Percentiles rank a stretch among this genome's conserved stretches.
Evolutionary conservation across 2,888 invertebrate species (phyloP).

Genomic region (Hoplodrina ambigua): DNA sequence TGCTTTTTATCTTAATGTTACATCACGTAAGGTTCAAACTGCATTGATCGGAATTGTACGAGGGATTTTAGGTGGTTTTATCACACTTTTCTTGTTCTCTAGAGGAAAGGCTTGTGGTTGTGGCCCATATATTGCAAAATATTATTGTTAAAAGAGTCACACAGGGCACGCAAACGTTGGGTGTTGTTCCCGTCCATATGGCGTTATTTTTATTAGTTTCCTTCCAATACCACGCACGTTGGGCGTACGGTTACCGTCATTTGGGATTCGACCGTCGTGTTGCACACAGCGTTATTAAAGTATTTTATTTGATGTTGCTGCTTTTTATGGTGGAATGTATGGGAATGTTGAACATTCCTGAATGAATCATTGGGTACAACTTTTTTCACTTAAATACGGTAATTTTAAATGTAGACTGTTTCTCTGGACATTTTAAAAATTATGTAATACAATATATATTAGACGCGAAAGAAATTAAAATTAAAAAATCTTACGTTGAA

Average conservation of each 20-base stretch:
- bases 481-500: too few relatives aligned
- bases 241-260: slow-evolving; percentile 47
- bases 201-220: slow-evolving; percentile 75
- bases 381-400: neutral
- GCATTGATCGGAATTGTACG: slow-evolving; percentile 5
- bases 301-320: slow-evolving; percentile 52
- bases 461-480: too few relatives aligned
- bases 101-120: slow-evolving; percentile 8
- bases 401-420: neutral
- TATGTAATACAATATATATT: neutral
- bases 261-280: slow-evolving; percentile 56
- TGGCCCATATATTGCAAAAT: slow-evolving; percentile 38
- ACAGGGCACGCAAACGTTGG: slow-evolving; percentile 37
- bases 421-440: neutral
- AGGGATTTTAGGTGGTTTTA: slow-evolving; percentile 23
- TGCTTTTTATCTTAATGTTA: slow-evolving; percentile 20
- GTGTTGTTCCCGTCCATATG: slow-evolving; percentile 68
- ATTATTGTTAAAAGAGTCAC: slow-evolving; percentile 48
- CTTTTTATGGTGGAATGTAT: slow-evolving; percentile 32
- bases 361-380: slow-evolving; percentile 6
- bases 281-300: slow-evolving; percentile 54
- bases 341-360: neutral
- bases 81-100: slow-evolving; percentile 9
- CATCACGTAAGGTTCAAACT: slow-evolving; percentile 26
- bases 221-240: slow-evolving; percentile 54